Percentiles rank a stretch among this genome's conserved stretches.
These are phyloP conservation scores for Brachypodius melanocephalos DNA, from an alignment of 2,113 vertebrate genomes.

Conservation along the genomic window DNA sequence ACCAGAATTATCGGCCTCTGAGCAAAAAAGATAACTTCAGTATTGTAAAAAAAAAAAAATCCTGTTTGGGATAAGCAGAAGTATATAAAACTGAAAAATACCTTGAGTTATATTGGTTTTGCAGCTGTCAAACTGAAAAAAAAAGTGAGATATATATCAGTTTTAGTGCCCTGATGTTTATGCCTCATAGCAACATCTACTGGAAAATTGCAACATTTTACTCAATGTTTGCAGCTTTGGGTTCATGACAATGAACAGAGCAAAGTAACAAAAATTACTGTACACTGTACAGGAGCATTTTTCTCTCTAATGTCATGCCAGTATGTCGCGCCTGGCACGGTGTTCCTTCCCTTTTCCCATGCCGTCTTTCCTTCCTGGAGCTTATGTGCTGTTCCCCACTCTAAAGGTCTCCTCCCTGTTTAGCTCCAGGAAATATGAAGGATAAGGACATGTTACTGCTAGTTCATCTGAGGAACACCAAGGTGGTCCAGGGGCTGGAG, in stretches of 20 bases:
- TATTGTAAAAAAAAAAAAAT: neutral
- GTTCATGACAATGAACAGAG: neutral
- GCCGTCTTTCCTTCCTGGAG: neutral
- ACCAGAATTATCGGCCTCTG: neutral
- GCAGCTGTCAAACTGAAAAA: neutral
- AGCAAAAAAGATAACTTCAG: neutral
- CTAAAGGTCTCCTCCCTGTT: neutral
- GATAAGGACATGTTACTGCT: neutral
- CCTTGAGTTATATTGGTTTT: neutral
- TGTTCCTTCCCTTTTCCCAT: neutral
- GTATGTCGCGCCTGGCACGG: accelerated
- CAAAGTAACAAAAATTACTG: neutral
- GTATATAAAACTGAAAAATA: neutral
- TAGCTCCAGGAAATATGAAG: neutral
- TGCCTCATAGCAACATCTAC: neutral
- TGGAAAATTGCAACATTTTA: neutral
- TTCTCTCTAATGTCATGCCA: neutral
- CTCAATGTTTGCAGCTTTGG: neutral
- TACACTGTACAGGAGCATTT: neutral
- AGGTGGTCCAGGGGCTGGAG: neutral
- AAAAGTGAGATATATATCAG: neutral
- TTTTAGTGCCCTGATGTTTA: neutral
- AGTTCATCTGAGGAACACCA: neutral
- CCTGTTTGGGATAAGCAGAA: neutral
- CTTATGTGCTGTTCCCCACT: neutral